A percentile compares a stretch with the other conserved stretches of the same genome.
Evolutionary conservation across 2,797 vertebrate genomes (phyloP).

Genomic region (Spheniscus humboldti): DNA sequence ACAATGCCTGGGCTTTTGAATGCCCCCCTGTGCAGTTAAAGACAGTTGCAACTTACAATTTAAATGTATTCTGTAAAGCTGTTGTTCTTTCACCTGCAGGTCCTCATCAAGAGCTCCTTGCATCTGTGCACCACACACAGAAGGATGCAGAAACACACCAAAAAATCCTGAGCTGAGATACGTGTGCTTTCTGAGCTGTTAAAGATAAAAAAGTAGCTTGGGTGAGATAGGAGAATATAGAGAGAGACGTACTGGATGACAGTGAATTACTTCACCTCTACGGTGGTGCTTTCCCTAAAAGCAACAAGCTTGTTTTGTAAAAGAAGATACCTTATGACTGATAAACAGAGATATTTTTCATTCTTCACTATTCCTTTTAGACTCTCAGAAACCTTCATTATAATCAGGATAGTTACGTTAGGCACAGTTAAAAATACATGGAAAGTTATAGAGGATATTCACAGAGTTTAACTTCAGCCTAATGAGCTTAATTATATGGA

Average conservation of each 20-base stretch:
- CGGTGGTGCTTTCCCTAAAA: background rate
- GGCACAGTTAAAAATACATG: background rate
- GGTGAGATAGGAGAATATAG: background rate
- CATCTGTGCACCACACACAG: background rate
- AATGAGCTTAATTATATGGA: background rate
- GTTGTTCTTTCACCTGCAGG: background rate
- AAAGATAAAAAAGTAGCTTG: background rate
- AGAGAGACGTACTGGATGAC: background rate
- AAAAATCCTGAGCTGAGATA: background rate
- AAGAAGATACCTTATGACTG: background rate
- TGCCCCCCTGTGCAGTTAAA: accelerated
- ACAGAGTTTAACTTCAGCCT: background rate
- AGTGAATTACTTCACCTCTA: background rate
- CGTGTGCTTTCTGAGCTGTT: background rate
- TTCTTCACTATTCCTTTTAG: background rate
- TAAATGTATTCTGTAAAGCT: background rate
- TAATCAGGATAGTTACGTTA: background rate
- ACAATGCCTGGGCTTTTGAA: background rate
- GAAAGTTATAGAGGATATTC: background rate
- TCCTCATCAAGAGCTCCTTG: background rate
- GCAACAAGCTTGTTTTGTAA: background rate
- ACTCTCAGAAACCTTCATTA: background rate
- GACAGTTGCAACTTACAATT: background rate
- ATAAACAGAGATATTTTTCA: background rate
- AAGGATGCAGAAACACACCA: background rate